Conservation (phyloP, 1,140 invertebrate genomes). For the Heliconius eleuchia region DNA sequence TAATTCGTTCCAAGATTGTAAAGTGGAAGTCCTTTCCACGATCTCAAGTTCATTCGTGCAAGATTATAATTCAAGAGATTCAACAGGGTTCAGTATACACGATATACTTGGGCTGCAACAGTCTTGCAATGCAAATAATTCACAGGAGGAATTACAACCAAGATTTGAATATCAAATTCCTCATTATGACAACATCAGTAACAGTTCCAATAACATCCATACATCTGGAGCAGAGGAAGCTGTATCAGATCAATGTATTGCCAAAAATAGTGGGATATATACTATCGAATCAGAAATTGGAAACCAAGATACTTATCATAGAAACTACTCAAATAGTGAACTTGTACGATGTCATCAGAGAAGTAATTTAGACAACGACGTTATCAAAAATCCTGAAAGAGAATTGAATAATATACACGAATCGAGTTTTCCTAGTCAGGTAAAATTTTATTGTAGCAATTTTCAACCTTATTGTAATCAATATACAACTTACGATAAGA, state of each 20-base stretch:
- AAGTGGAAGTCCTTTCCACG: conserved; percentile 56
- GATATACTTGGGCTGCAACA: conserved; percentile 77
- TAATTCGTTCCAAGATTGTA: conserved; percentile 56
- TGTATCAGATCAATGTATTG: conserved; percentile 55
- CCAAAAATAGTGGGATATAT: conserved; percentile 53
- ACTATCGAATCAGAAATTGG: conserved; percentile 45
- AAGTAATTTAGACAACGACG: conserved; percentile 53
- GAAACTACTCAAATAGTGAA: conserved; percentile 60
- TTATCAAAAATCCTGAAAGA: conserved; percentile 61
- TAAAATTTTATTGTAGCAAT: conserved; percentile 47
- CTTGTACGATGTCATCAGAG: conserved; percentile 55
- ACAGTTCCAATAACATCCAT: conserved; percentile 61
- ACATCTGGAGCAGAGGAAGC: conserved; percentile 57
- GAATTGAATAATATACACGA: conserved; percentile 57
- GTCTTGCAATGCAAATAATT: conserved; percentile 50
- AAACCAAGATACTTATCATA: conserved; percentile 57
- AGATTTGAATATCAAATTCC: conserved; percentile 72
- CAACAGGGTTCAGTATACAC: conserved; percentile 77
- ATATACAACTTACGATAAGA: conserved; percentile 20
- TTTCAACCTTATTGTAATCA: conserved; percentile 42
- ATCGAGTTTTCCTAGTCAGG: conserved; percentile 69
- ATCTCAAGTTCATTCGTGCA: conserved; percentile 61
- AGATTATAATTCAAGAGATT: conserved; percentile 78
- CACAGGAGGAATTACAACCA: conserved; percentile 58
- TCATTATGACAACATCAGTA: conserved; percentile 69